These are phyloP conservation scores for Parazoanthus swiftii DNA, from an alignment of 92 coral and sea anemone genomes.

Conservation along the genomic window DNA sequence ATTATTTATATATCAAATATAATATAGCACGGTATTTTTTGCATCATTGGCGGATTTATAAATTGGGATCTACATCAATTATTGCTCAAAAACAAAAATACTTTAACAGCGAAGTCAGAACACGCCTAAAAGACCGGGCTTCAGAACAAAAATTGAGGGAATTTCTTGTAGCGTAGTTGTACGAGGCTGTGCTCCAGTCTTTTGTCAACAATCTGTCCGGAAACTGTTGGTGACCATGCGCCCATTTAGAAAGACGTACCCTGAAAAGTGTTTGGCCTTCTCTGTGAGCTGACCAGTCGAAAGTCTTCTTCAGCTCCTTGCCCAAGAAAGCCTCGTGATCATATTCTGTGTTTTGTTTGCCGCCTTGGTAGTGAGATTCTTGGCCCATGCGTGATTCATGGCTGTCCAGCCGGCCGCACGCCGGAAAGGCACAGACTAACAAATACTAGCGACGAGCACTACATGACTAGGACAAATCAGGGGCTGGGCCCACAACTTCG, in stretches of 20 bases:
- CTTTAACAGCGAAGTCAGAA: too few species aligned
- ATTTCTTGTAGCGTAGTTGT: too few species aligned
- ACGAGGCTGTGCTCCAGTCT: too few species aligned
- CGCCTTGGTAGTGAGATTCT: constrained; percentile 44
- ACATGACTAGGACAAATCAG: background rate
- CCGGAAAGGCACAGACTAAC: background rate
- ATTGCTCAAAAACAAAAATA: too few species aligned
- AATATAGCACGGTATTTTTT: too few species aligned
- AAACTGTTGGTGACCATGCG: too few species aligned
- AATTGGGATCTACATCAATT: too few species aligned
- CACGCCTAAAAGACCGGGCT: too few species aligned
- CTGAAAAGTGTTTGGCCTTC: constrained; percentile 29
- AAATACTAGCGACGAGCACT: background rate
- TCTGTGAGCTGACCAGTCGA: constrained; percentile 43
- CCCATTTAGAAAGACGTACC: constrained; percentile 23
- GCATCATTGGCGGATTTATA: too few species aligned
- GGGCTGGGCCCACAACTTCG: background rate
- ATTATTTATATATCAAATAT: too few species aligned
- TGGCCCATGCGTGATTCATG: constrained; percentile 23
- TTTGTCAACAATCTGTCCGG: too few species aligned
- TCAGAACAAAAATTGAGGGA: too few species aligned
- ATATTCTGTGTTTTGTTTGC: constrained; percentile 49
- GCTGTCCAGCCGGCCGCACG: constrained; percentile 14
- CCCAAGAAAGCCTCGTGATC: constrained; percentile 56
- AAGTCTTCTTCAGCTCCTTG: constrained; percentile 40